These are phyloP conservation scores for Hemiscyllium ocellatum DNA, from an alignment of 2,113 vertebrate species.

Conservation along the genomic window DNA sequence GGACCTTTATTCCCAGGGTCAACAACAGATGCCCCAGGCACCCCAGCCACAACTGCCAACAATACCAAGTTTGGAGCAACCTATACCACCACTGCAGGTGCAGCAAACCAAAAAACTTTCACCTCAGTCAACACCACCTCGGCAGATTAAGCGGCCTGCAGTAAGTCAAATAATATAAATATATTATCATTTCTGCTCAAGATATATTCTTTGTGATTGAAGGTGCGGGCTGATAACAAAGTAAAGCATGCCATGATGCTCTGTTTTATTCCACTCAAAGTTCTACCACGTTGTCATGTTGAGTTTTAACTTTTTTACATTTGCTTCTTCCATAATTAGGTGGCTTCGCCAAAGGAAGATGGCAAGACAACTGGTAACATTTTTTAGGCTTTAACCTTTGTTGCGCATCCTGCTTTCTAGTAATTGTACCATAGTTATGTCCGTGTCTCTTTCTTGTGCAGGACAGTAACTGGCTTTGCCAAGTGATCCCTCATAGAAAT, in stretches of 20 bases:
- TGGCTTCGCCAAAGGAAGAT: conserved; percentile 88
- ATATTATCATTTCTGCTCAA: not conserved
- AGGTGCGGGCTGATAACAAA: not conserved
- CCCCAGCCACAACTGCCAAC: conserved; percentile 66
- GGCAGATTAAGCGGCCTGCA: conserved; percentile 75
- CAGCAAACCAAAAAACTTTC: conserved; percentile 60
- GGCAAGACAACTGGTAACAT: conserved; percentile 75
- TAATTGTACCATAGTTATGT: not conserved
- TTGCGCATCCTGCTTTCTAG: not conserved
- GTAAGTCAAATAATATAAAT: conserved; percentile 55
- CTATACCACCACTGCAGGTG: conserved; percentile 61
- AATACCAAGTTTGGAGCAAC: conserved; percentile 47
- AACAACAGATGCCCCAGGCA: conserved; percentile 90
- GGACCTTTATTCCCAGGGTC: conserved; percentile 94
- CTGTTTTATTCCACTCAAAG: not conserved
- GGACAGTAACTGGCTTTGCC: not conserved
- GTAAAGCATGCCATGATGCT: not conserved
- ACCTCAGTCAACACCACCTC: conserved; percentile 82
- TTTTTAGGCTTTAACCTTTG: not conserved
- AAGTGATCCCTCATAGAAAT: not conserved
- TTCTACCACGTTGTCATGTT: not conserved
- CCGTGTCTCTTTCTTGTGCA: too few relatives aligned
- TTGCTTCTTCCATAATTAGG: conserved; percentile 51
- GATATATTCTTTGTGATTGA: not conserved
- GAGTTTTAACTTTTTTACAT: not conserved